These are phyloP conservation scores for Oncorhynchus mykiss DNA, from an alignment of 2,113 vertebrate species.

Conservation along the genomic window DNA sequence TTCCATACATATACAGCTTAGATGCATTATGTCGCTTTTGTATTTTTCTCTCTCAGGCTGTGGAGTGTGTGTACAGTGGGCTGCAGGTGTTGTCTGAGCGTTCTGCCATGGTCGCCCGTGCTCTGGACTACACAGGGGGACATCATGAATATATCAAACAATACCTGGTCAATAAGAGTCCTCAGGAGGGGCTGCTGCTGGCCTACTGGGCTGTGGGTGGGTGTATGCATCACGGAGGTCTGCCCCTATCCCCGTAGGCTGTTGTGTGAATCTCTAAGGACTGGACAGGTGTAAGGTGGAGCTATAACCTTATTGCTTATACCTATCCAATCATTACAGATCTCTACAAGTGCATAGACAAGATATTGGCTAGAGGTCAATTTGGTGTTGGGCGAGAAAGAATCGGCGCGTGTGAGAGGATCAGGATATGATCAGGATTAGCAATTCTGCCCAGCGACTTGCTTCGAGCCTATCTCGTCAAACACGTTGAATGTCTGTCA, in stretches of 20 bases:
- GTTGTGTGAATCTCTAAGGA: too few species aligned
- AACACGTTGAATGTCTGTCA: background rate
- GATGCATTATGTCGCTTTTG: background rate
- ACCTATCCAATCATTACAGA: too few species aligned
- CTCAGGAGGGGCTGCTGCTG: conserved; percentile 84
- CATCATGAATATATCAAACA: conserved; percentile 92
- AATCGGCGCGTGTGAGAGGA: too few species aligned
- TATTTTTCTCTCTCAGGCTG: conserved; percentile 70
- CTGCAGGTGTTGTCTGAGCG: conserved; percentile 85
- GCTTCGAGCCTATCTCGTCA: too few species aligned
- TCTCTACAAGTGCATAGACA: too few species aligned
- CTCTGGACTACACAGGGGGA: conserved; percentile 89
- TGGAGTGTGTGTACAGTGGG: conserved; percentile 79
- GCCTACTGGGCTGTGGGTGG: conserved; percentile 86
- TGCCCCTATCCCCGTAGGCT: too few species aligned
- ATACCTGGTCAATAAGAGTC: conserved; percentile 82
- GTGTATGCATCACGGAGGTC: conserved; percentile 27
- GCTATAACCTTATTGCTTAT: too few species aligned
- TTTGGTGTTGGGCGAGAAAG: too few species aligned
- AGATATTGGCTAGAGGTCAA: too few species aligned
- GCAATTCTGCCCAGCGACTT: too few species aligned
- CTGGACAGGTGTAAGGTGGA: too few species aligned
- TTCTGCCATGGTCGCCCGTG: conserved; percentile 83
- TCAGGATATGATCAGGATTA: too few species aligned
- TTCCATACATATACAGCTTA: conserved; percentile 12